A percentile compares a stretch with the other conserved stretches of the same genome.
Evolutionary conservation across 2,797 vertebrate species (phyloP).

Genomic region (Sylvia borin): DNA sequence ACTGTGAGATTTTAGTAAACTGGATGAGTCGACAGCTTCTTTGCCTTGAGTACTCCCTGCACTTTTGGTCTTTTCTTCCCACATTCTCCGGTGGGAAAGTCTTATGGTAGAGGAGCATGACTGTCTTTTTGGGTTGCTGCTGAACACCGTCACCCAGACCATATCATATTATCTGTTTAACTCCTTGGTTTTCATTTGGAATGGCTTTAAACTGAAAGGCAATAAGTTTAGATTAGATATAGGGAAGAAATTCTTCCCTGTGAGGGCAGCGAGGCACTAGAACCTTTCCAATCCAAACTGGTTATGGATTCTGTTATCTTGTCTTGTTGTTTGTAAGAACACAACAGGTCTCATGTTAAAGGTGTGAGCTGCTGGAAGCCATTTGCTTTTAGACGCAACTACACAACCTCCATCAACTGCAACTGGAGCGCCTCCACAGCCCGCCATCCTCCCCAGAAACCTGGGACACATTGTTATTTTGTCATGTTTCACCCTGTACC

Average conservation of each 20-base stretch:
- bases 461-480: fast-evolving
- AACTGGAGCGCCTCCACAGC: fast-evolving
- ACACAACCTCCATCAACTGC: fast-evolving
- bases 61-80: background rate
- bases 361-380: fast-evolving
- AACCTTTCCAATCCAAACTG: background rate
- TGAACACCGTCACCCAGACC: fast-evolving
- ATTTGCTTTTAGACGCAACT: background rate
- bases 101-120: fast-evolving
- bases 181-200: background rate
- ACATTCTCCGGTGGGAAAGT: background rate
- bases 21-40: background rate
- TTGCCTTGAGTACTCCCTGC: background rate
- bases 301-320: background rate
- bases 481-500: fast-evolving
- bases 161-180: background rate
- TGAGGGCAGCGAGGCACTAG: background rate
- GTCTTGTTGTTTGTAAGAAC: fast-evolving
- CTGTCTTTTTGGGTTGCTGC: background rate
- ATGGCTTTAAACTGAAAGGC: background rate
- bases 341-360: fast-evolving
- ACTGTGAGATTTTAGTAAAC: background rate
- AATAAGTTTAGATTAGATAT: background rate
- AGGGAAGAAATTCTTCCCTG: background rate
- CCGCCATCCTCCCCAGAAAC: background rate